Conservation (phyloP, 1,140 invertebrate genomes). For the Battus philenor region DNA sequence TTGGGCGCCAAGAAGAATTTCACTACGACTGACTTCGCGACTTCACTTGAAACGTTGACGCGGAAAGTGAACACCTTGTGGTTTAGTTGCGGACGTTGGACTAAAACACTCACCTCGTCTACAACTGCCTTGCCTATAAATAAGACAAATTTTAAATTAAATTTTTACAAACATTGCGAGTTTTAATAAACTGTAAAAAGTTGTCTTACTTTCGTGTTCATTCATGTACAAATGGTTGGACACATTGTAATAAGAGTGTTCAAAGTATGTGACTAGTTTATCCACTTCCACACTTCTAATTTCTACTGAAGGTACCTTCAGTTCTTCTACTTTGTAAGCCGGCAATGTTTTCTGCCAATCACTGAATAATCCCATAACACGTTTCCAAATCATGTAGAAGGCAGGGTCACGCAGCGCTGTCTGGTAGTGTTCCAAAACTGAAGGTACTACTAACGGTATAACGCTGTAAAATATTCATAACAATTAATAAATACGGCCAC, state of each 20-base stretch:
- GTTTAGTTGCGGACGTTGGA: constrained; percentile 76
- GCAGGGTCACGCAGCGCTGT: constrained; percentile 81
- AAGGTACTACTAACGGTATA: constrained; percentile 54
- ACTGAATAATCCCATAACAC: no score
- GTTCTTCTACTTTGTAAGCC: no score
- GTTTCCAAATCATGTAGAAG: constrained; percentile 77
- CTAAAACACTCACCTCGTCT: constrained; percentile 57
- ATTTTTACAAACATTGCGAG: background rate
- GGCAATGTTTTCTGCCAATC: no score
- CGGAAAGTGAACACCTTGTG: constrained; percentile 80
- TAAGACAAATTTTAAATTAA: background rate
- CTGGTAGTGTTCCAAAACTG: constrained; percentile 74
- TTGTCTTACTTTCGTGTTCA: constrained; percentile 54
- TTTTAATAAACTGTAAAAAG: background rate
- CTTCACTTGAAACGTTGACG: constrained; percentile 46
- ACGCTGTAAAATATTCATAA: constrained; percentile 25
- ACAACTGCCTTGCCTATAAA: constrained; percentile 32
- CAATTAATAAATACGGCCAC: background rate
- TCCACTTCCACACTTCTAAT: constrained; percentile 75
- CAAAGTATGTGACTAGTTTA: constrained; percentile 76
- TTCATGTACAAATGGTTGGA: constrained; percentile 62
- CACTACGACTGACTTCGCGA: constrained; percentile 63
- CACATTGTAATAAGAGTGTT: constrained; percentile 73
- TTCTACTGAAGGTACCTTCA: no score
- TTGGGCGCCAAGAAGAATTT: constrained; percentile 84